phyloP scores from a whole-genome alignment of 1,140 invertebrate species.

The Littorina saxatilis region DNA sequence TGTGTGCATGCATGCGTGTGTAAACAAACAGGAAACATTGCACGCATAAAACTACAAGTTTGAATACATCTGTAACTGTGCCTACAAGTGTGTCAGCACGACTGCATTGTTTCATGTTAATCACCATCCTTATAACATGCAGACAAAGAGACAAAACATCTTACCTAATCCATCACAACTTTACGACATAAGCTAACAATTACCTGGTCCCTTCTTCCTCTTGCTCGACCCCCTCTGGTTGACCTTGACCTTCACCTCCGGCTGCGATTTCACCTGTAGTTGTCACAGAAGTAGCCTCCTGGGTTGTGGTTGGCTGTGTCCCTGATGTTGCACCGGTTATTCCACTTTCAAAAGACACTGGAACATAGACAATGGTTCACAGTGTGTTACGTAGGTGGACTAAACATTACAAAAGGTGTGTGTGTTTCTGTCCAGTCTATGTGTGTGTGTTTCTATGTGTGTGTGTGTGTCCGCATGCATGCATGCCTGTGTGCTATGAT shows the following conservation, averaged over 20 bases:
- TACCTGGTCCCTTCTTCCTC: slow-evolving; percentile 1
- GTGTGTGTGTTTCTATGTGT: too few species aligned
- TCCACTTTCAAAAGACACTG: slow-evolving; percentile 22
- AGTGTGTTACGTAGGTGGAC: neutral
- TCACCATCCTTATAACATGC: neutral
- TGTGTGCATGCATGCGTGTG: neutral
- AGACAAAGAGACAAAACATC: neutral
- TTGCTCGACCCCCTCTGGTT: neutral
- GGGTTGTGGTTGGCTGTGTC: neutral
- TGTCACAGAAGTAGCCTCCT: neutral
- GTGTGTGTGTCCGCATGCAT: too few species aligned
- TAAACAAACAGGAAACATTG: neutral
- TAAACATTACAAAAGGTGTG: neutral
- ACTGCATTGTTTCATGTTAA: too few species aligned
- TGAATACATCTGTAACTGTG: too few species aligned
- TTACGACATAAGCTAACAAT: neutral
- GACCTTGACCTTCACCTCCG: slow-evolving; percentile 10
- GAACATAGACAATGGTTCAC: neutral
- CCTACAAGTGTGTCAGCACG: too few species aligned
- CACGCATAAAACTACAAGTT: too few species aligned
- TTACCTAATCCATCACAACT: neutral
- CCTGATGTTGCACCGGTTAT: neutral
- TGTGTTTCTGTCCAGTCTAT: neutral
- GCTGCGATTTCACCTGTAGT: neutral
- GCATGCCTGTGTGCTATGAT: neutral